phyloP scores from a whole-genome alignment of 1,140 invertebrate genomes.

The Drosophila pectinifera region DNA sequence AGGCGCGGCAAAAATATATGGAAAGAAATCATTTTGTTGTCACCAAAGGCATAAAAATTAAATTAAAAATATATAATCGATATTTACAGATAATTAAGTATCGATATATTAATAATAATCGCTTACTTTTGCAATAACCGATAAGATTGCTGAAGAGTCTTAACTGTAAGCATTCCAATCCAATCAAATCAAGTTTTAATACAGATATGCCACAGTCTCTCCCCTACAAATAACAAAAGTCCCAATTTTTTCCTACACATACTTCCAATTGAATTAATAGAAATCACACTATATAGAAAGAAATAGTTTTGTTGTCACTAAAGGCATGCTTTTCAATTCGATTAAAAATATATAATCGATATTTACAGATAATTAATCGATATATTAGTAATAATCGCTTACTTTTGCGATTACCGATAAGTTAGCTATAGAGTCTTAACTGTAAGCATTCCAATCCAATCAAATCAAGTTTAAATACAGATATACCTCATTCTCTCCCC shows the following conservation, averaged over 20 bases:
- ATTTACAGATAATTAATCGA: neutral
- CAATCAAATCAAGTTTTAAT: neutral
- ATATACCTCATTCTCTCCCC: neutral
- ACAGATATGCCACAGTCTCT: neutral
- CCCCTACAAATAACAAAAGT: slow-evolving; percentile 15
- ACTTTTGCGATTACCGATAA: neutral
- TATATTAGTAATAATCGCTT: neutral
- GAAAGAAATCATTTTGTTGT: neutral
- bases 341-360: neutral
- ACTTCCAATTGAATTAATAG: slow-evolving; percentile 30
- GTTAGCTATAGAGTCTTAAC: neutral
- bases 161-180: neutral
- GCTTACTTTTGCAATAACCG: neutral
- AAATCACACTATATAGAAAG: slow-evolving; percentile 47
- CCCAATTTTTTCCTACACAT: neutral
- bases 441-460: neutral
- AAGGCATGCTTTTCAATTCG: too few species aligned
- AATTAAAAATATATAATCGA: neutral
- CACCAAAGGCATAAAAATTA: too few species aligned
- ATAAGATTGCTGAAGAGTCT: too few species aligned
- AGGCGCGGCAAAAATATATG: neutral
- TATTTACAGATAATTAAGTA: neutral
- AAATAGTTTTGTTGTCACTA: neutral
- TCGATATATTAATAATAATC: neutral
- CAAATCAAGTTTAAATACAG: neutral